phyloP scores from a whole-genome alignment of 2,113 vertebrate species.

The Cacatua alba region DNA sequence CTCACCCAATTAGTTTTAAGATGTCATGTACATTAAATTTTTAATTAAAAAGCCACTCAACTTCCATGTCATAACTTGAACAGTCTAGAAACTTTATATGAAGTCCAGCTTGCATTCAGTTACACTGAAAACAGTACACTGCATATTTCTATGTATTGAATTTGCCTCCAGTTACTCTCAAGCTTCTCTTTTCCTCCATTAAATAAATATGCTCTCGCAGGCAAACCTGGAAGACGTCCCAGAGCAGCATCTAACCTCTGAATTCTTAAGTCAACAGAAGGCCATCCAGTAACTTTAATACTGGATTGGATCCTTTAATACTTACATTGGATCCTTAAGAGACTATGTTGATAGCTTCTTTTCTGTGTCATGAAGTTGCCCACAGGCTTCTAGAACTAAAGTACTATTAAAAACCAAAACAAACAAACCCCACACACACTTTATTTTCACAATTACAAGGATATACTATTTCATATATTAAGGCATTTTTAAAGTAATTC shows the following conservation, averaged over 20 bases:
- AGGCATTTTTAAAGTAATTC: neutral
- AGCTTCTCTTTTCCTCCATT: neutral
- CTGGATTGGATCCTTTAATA: neutral
- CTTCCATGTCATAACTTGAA: neutral
- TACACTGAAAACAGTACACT: neutral
- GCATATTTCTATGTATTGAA: neutral
- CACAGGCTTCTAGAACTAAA: neutral
- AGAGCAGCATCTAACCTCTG: neutral
- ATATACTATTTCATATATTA: neutral
- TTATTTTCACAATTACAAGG: neutral
- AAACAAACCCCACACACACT: accelerated
- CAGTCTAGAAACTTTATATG: neutral
- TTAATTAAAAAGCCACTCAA: neutral
- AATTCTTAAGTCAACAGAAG: neutral
- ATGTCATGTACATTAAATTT: neutral
- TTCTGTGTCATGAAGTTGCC: neutral
- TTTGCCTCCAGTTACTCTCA: neutral
- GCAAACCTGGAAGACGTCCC: neutral
- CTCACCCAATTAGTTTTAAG: neutral
- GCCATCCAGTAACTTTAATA: neutral
- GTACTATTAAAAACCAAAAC: neutral
- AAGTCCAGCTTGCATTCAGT: neutral
- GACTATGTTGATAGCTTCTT: neutral
- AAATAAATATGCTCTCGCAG: neutral
- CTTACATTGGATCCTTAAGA: neutral